These are phyloP conservation scores for Oryzias celebensis DNA, from an alignment of 2,113 vertebrate genomes.

Conservation along the genomic window DNA sequence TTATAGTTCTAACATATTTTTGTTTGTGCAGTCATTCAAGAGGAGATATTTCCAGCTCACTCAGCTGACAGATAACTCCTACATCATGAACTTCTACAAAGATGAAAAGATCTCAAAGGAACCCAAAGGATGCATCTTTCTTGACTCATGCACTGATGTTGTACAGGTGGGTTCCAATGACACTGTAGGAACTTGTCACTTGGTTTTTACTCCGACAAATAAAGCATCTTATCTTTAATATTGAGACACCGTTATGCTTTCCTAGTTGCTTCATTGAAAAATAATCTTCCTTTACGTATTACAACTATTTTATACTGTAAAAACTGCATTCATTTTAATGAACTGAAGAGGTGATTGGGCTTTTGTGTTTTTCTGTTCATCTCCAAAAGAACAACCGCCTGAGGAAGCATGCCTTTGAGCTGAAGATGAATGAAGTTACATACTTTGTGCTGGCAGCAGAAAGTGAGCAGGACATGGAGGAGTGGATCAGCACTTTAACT, in stretches of 20 bases:
- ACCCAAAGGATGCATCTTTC: slow-evolving; percentile 97
- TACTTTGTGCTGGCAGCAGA: slow-evolving; percentile 98
- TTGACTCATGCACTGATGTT: slow-evolving; percentile 97
- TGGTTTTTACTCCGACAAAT: background rate
- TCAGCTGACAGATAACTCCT: slow-evolving; percentile 94
- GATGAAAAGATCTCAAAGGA: slow-evolving; percentile 99
- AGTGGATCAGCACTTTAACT: slow-evolving; percentile 94
- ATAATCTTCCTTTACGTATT: no score
- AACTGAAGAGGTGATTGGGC: background rate
- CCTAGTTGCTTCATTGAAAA: no score
- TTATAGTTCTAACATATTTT: background rate
- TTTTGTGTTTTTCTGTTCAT: slow-evolving; percentile 9
- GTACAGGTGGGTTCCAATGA: slow-evolving; percentile 83
- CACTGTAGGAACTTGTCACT: background rate
- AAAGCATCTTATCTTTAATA: background rate
- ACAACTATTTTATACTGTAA: no score
- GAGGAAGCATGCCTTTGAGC: slow-evolving; percentile 94
- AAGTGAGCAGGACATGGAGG: slow-evolving; percentile 97
- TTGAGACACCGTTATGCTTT: background rate
- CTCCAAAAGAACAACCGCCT: slow-evolving; percentile 84
- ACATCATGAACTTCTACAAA: slow-evolving; percentile 99
- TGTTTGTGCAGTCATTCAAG: slow-evolving; percentile 89
- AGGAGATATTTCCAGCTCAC: slow-evolving; percentile 97
- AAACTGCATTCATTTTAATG: no score
- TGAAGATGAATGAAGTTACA: slow-evolving; percentile 99